phyloP scores from a whole-genome alignment of 2,797 vertebrate species.

The Tragelaphus oryx region DNA sequence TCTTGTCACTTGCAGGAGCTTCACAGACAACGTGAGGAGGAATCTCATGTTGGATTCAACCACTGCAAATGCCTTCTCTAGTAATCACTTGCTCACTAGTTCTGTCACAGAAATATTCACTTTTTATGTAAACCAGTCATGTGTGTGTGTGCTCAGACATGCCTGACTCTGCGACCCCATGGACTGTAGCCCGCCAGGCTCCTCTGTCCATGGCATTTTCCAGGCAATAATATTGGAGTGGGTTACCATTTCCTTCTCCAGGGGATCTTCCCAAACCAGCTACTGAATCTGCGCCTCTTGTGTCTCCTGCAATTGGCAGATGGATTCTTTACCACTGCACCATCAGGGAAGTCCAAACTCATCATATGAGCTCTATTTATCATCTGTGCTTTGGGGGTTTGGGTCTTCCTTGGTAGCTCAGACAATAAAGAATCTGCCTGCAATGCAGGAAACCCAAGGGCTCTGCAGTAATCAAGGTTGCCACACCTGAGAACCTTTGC shows the following conservation, averaged over 20 bases:
- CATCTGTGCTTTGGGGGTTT: neutral
- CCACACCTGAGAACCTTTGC: neutral
- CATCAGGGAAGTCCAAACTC: neutral
- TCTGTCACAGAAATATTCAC: neutral
- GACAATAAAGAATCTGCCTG: neutral
- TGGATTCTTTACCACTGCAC: neutral
- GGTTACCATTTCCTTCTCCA: neutral
- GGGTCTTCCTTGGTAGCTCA: neutral
- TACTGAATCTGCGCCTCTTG: neutral
- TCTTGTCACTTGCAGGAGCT: neutral
- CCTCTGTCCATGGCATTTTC: neutral
- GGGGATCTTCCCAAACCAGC: neutral
- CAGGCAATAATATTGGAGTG: neutral
- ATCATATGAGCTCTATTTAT: neutral
- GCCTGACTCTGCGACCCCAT: neutral
- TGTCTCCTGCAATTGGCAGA: neutral
- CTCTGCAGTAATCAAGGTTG: neutral
- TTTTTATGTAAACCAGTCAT: neutral
- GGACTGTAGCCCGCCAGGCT: neutral
- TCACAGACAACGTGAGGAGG: fast-evolving
- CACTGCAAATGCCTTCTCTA: neutral
- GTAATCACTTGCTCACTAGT: neutral
- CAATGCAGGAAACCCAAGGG: neutral
- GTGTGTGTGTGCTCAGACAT: neutral
- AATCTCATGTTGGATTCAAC: neutral